A percentile compares a stretch with the other conserved stretches of the same genome.
Conservation (phyloP, 2,888 invertebrate species). For the Neoitamus cyanurus region DNA sequence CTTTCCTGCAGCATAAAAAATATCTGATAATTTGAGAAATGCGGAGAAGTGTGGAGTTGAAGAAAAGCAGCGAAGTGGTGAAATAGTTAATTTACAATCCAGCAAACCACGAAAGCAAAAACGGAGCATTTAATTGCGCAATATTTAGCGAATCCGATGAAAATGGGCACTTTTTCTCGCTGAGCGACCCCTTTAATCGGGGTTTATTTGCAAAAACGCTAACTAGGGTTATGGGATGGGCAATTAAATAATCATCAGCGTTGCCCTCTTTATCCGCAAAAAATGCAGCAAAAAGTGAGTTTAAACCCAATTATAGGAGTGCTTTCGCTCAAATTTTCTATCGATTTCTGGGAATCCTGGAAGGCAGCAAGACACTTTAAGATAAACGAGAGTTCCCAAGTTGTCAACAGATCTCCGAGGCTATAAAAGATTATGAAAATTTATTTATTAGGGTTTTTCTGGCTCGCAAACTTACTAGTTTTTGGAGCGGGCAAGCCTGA, state of each 20-base stretch:
- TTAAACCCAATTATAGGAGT: not conserved
- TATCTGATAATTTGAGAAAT: not conserved
- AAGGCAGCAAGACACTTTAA: not conserved
- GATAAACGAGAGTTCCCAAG: not conserved
- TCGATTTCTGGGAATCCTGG: not conserved
- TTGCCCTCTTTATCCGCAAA: not conserved
- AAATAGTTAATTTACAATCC: not conserved
- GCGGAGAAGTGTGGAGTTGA: not conserved
- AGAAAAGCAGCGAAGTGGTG: not conserved
- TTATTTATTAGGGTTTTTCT: not conserved
- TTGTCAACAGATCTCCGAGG: not conserved
- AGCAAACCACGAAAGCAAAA: not conserved
- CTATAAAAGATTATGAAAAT: constrained; percentile 4
- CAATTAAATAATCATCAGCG: not conserved
- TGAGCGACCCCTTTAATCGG: not conserved
- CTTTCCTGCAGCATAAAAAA: not conserved
- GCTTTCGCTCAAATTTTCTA: not conserved
- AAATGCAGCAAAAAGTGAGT: not conserved
- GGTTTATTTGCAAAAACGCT: not conserved
- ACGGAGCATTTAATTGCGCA: not conserved
- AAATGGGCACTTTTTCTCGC: not conserved
- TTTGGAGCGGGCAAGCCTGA: not conserved
- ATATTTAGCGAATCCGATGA: not conserved
- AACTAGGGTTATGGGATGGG: not conserved
- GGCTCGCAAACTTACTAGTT: not conserved